A percentile compares a stretch with the other conserved stretches of the same genome.
These are phyloP conservation scores for Megalops cyprinoides DNA, from an alignment of 2,797 vertebrate species.

Conservation along the genomic window DNA sequence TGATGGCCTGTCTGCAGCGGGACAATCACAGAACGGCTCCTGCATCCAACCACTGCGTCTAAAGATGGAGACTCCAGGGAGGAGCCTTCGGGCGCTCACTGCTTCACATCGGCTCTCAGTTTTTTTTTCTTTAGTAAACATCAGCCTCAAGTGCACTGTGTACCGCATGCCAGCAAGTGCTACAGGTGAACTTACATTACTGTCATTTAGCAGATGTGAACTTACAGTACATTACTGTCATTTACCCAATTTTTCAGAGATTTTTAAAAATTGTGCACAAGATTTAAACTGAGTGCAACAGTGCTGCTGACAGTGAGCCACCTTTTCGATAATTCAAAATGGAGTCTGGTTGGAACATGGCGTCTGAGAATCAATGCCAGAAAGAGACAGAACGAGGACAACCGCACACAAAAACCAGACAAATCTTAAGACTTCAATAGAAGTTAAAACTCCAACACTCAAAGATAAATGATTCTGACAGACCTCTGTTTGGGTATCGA, in stretches of 20 bases:
- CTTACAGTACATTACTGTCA: too few species aligned
- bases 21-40: conserved; percentile 23
- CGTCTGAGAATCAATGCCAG: conserved; percentile 41
- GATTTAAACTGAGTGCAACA: too few species aligned
- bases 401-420: not conserved
- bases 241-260: too few species aligned
- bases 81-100: not conserved
- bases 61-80: not conserved
- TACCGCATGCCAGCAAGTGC: too few species aligned
- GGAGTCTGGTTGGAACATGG: conserved; percentile 75
- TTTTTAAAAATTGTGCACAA: too few species aligned
- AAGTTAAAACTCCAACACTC: not conserved
- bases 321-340: conserved; percentile 73
- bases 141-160: too few species aligned
- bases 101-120: not conserved
- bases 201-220: too few species aligned
- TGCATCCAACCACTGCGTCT: conserved; percentile 6
- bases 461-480: not conserved
- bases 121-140: not conserved
- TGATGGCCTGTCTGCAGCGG: conserved; percentile 40
- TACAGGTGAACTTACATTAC: too few species aligned
- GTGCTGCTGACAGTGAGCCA: too few species aligned
- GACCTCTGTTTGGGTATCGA: not conserved
- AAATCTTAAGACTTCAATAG: not conserved
- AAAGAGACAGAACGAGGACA: not conserved